These are phyloP conservation scores for Oryctolagus cuniculus DNA, from an alignment of 2,113 vertebrate genomes.

Conservation along the genomic window mOryCun1.1 NC_091433.1:16630501-16631000, in stretches of 20 bases:
- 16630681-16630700: conserved; percentile 65
- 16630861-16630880: background rate
- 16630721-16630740: conserved; percentile 39
- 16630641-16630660: background rate
- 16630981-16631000: background rate
- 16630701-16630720: conserved; percentile 66
- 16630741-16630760: conserved; percentile 69
- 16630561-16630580: conserved; percentile 37
- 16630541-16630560: background rate
- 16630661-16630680: conserved; percentile 58
- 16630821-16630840: background rate
- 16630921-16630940: conserved; percentile 11
- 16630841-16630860: background rate
- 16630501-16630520: background rate
- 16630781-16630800: conserved; percentile 53
- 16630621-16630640: conserved; percentile 16
- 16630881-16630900: background rate
- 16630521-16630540: conserved; percentile 21
- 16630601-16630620: background rate
- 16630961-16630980: background rate
- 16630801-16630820: conserved; percentile 29
- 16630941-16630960: background rate
- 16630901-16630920: background rate
- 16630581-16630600: conserved; percentile 40
- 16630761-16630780: conserved; percentile 43